Evolutionary conservation across 2,113 vertebrate species (phyloP).

Genomic region (Apteryx mantelli): DNA sequence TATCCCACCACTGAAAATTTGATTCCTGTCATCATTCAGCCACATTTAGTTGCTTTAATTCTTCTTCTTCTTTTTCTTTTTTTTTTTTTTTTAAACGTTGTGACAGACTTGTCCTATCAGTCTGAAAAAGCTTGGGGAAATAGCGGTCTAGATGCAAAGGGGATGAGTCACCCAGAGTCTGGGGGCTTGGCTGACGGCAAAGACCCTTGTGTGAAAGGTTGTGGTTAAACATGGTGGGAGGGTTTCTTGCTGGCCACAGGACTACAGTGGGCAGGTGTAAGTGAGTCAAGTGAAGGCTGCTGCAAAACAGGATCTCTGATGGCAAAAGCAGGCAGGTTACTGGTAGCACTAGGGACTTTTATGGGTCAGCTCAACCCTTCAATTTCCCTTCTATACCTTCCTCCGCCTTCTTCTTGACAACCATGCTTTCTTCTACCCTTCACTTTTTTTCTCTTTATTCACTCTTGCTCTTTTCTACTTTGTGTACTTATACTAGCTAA

Average conservation of each 20-base stretch:
- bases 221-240: not conserved
- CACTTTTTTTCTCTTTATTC: not conserved
- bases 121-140: not conserved
- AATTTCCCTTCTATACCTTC: not conserved
- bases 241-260: not conserved
- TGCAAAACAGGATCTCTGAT: not conserved
- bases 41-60: not conserved
- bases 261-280: slow-evolving; percentile 24
- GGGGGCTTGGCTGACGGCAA: not conserved
- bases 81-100: not conserved
- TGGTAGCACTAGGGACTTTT: not conserved
- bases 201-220: not conserved
- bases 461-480: not conserved
- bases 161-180: not conserved
- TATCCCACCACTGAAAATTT: not conserved
- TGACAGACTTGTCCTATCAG: not conserved
- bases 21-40: slow-evolving; percentile 18
- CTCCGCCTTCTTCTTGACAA: not conserved
- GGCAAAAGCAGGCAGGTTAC: not conserved
- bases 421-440: not conserved
- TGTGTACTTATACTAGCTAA: not conserved
- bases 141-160: not conserved
- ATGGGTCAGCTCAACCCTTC: not conserved
- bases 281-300: slow-evolving; percentile 3
- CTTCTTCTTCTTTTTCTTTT: not conserved